Conservation (phyloP, 2,113 vertebrate genomes). For the Sarotherodon lohbergeri region DNA sequence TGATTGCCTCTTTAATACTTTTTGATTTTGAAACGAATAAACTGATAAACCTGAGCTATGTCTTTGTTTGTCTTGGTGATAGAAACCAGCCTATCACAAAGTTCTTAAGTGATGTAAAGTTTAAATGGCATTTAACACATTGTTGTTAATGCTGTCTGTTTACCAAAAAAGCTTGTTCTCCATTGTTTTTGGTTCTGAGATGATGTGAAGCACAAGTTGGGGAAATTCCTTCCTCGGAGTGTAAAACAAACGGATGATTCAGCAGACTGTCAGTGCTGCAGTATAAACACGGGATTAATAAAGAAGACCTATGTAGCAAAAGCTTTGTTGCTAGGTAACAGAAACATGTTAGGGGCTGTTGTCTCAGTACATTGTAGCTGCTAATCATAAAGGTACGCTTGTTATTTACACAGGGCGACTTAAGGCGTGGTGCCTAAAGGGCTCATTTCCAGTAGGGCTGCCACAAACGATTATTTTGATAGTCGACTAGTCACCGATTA, state of each 20-base stretch:
- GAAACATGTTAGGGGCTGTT: neutral
- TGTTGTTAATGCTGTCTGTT: neutral
- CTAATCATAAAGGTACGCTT: neutral
- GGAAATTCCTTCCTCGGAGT: neutral
- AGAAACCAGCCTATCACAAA: neutral
- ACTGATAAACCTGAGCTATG: neutral
- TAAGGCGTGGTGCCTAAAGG: neutral
- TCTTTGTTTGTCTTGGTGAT: neutral
- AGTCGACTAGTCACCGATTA: too few species aligned
- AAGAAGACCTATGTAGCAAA: neutral
- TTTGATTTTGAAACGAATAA: neutral
- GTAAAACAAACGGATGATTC: conserved; percentile 37
- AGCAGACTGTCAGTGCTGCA: neutral
- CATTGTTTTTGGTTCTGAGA: neutral
- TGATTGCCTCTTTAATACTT: neutral
- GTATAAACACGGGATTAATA: neutral
- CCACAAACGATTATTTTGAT: too few species aligned
- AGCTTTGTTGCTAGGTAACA: neutral
- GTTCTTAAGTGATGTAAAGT: neutral
- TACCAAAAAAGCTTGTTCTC: neutral
- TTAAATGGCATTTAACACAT: neutral
- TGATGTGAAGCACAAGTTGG: neutral
- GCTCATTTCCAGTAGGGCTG: neutral
- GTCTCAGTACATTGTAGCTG: neutral
- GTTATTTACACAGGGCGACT: neutral